A percentile compares a stretch with the other conserved stretches of the same genome.
These are phyloP conservation scores for Melitaea athalia DNA, from an alignment of 2,888 invertebrate genomes.

Conservation along the genomic window DNA sequence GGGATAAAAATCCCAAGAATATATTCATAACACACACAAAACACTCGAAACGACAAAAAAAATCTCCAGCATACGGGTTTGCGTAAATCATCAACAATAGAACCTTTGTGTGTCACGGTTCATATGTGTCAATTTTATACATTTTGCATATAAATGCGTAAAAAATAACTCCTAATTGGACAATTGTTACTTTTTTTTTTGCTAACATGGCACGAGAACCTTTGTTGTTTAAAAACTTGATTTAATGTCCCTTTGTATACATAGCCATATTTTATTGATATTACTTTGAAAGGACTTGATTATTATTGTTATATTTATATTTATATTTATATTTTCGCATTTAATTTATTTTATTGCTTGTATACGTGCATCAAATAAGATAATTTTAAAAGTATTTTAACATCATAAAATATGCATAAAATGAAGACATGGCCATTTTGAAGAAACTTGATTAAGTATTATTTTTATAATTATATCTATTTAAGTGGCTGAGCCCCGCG, in stretches of 20 bases:
- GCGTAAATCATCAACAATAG: slow-evolving; percentile 3
- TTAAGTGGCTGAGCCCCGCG: too few species aligned
- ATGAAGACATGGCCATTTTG: too few species aligned
- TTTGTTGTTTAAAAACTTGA: neutral
- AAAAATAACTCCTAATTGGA: slow-evolving; percentile 53
- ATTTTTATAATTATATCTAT: too few species aligned
- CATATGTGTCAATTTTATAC: slow-evolving; percentile 33
- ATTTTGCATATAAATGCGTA: slow-evolving; percentile 51
- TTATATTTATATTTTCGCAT: neutral
- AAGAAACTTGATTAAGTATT: too few species aligned
- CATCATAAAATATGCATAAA: too few species aligned
- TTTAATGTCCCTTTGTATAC: neutral
- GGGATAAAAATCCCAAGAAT: too few species aligned
- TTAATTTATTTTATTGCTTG: neutral
- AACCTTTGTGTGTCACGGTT: neutral
- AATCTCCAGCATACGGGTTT: neutral
- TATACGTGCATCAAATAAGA: too few species aligned
- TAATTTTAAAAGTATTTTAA: too few species aligned
- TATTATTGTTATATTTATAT: neutral
- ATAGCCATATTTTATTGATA: neutral
- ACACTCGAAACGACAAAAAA: neutral
- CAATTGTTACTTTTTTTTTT: slow-evolving; percentile 42
- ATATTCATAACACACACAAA: neutral
- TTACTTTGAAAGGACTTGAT: neutral
- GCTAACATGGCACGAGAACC: slow-evolving; percentile 1